Evolutionary conservation across 2,888 invertebrate genomes (phyloP), one percentile per base, ranked within the genome.

Genomic region (Nomada ruficornis): DNA sequence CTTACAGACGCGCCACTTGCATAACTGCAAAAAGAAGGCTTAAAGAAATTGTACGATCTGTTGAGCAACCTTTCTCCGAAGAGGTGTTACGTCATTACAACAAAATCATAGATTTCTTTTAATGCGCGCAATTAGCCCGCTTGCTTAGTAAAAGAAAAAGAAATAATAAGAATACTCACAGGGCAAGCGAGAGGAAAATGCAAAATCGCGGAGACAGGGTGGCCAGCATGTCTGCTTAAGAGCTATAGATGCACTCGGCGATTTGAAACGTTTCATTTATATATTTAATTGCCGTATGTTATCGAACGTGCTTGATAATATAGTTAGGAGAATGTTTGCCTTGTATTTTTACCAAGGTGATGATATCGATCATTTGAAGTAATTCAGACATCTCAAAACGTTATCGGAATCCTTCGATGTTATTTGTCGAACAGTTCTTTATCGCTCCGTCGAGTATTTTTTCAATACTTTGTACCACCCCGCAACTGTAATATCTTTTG

Each of bases 1-100:
- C 29, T 20, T 5, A 26, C 29, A 23, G 29, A 44, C 64, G 70
- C 50, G 23, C 64, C 71, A 64, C 72, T 68, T 57, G 74, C 59
- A 10, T 60, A 77, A n/a, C 86, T 83, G 55, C 54, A 71, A 70
- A 47, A 65, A 11, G 50, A 23, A 84, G 65, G 36, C 36, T 82
- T 73, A 52, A 3, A 63, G 44, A 59, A 71, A 72, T 29, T 73
- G n/a, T 13, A 20, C 26, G 29, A 23, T 75, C 47, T 54, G 68
- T 11, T 20, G 71, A 42, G 23, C 26, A 54, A 59, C 18, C 44
- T 4, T 4, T 26, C 7, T 13, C 44, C 26, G 1, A 67, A 23
- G 11, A 47, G 47, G 36, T 36, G n/a, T 36, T 11, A 54, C 23
- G 42, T 11, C 9, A 15, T 13, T 15, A 36, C 26, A 36, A 18